Percentiles rank a stretch among this genome's conserved stretches.
Evolutionary conservation across 2,888 invertebrate genomes (phyloP).

Genomic region (Dyspetes luteomarginatus): DNA sequence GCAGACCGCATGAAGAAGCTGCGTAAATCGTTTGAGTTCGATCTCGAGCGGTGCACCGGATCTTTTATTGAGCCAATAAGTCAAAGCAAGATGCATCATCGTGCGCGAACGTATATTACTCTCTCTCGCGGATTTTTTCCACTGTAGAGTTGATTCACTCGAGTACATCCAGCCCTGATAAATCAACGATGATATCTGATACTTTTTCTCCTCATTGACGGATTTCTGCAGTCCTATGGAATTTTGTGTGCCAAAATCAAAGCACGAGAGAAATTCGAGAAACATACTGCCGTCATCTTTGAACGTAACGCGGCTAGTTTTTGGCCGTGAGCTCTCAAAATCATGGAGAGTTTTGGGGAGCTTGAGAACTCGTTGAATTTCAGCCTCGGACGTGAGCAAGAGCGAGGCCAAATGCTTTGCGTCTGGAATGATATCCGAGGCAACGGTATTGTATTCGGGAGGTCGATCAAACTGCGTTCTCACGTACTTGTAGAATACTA

Average conservation of each 20-base stretch:
- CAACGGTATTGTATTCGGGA: slow-evolving; percentile 76
- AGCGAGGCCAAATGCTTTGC: slow-evolving; percentile 71
- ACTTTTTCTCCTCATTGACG: slow-evolving; percentile 80
- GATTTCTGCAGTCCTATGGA: slow-evolving; percentile 82
- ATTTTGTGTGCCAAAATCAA: slow-evolving; percentile 77
- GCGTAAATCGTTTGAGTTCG: slow-evolving; percentile 89
- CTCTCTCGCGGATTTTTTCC: slow-evolving; percentile 82
- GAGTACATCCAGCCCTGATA: slow-evolving; percentile 82
- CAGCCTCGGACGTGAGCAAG: slow-evolving; percentile 80
- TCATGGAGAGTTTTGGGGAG: slow-evolving; percentile 75
- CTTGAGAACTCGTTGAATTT: slow-evolving; percentile 81
- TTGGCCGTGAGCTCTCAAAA: slow-evolving; percentile 68
- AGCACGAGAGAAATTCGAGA: slow-evolving; percentile 80
- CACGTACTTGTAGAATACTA: slow-evolving; percentile 78
- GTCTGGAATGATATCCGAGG: slow-evolving; percentile 69
- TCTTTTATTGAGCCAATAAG: slow-evolving; percentile 88
- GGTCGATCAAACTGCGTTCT: slow-evolving; percentile 75
- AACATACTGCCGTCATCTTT: slow-evolving; percentile 79
- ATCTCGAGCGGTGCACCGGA: slow-evolving; percentile 84
- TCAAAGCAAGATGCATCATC: slow-evolving; percentile 88
- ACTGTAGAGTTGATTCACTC: slow-evolving; percentile 79
- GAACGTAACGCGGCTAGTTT: slow-evolving; percentile 78
- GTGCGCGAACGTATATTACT: slow-evolving; percentile 87
- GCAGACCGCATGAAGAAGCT: slow-evolving; percentile 87
- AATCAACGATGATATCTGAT: slow-evolving; percentile 82